Conservation (phyloP, 2,113 vertebrate genomes). For the Mellivora capensis region DNA sequence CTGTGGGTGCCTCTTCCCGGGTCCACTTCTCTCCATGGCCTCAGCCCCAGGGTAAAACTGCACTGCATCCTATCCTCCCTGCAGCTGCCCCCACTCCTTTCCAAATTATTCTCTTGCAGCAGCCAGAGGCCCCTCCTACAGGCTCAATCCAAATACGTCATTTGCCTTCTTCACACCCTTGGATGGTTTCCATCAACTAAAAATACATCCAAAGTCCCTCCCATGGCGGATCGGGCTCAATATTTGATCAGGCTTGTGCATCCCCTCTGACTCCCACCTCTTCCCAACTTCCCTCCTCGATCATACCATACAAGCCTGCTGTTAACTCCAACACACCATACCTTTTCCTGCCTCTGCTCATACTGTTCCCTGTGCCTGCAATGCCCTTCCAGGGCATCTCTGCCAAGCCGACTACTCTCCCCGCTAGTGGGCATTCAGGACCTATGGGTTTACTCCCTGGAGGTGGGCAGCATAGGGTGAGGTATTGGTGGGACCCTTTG, state of each 20-base stretch:
- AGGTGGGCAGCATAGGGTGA: too few species aligned
- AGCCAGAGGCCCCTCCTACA: neutral
- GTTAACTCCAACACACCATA: fast-evolving
- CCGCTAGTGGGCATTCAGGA: fast-evolving
- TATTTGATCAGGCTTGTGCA: fast-evolving
- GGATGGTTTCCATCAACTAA: neutral
- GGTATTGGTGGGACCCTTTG: too few species aligned
- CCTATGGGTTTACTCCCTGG: too few species aligned
- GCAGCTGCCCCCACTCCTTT: neutral
- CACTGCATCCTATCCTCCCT: neutral
- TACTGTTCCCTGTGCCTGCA: neutral
- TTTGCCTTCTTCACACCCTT: neutral
- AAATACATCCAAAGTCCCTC: neutral
- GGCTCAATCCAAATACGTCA: neutral
- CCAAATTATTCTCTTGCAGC: neutral
- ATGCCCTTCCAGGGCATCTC: neutral
- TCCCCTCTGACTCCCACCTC: neutral
- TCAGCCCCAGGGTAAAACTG: neutral
- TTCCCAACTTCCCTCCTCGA: neutral
- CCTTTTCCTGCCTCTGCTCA: neutral
- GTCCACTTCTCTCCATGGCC: neutral
- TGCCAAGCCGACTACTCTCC: too few species aligned
- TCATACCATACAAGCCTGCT: too few species aligned
- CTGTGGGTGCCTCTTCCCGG: neutral
- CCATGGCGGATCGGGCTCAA: too few species aligned